Percentiles rank a stretch among this genome's conserved stretches.
phyloP scores from a whole-genome alignment of 2,797 vertebrate genomes.

The Hafferia zeledoni region DNA sequence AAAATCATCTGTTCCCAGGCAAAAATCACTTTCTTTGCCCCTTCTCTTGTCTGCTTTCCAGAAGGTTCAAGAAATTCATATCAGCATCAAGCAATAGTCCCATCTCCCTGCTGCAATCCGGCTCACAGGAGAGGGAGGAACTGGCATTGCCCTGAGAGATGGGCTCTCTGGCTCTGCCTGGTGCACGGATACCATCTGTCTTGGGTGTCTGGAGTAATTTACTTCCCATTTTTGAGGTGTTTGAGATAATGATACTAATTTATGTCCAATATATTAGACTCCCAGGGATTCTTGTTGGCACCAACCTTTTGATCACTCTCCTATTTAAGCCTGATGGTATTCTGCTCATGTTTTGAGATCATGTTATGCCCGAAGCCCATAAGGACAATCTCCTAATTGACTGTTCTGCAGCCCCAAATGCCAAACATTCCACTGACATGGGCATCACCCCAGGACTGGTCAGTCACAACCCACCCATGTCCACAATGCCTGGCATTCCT shows the following conservation, averaged over 20 bases:
- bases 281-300: background rate
- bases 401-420: background rate
- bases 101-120: background rate
- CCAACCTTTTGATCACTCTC: background rate
- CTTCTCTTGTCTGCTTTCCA: background rate
- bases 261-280: slow-evolving; percentile 4
- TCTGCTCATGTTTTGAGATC: background rate
- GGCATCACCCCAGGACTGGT: rapidly evolving
- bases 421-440: background rate
- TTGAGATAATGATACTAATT: slow-evolving; percentile 46
- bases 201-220: slow-evolving; percentile 35
- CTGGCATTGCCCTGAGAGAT: background rate
- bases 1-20: background rate
- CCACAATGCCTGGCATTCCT: background rate
- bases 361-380: background rate
- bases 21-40: background rate
- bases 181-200: background rate
- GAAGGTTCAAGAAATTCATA: background rate
- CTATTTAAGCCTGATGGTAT: slow-evolving; percentile 13
- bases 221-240: slow-evolving; percentile 40
- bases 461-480: background rate
- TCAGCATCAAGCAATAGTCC: background rate
- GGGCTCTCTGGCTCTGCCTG: background rate
- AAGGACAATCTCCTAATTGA: background rate
- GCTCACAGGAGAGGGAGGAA: background rate